phyloP scores from a whole-genome alignment of 2,797 vertebrate species.

The Harpagifer antarcticus region DNA sequence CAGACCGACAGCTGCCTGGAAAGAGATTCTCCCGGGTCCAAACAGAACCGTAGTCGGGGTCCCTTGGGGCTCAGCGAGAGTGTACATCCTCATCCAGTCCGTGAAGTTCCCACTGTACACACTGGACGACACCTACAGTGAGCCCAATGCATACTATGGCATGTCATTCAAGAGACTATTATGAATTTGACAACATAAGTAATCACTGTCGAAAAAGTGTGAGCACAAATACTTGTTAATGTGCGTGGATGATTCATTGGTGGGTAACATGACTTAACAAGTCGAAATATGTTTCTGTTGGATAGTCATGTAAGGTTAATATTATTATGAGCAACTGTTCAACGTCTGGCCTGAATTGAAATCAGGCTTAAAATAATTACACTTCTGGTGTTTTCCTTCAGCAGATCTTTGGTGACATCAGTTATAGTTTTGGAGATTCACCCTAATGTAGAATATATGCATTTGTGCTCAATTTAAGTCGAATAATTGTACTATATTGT shows the following conservation, averaged over 20 bases:
- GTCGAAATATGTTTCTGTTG: slow-evolving; percentile 74
- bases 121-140: slow-evolving; percentile 45
- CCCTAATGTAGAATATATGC: not conserved
- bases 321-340: slow-evolving; percentile 64
- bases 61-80: slow-evolving; percentile 46
- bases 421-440: slow-evolving; percentile 4
- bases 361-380: slow-evolving; percentile 41
- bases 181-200: slow-evolving; percentile 73
- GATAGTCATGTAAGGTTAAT: slow-evolving; percentile 60
- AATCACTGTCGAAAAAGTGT: slow-evolving; percentile 65
- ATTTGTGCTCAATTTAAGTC: slow-evolving; percentile 15
- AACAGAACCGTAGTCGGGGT: slow-evolving; percentile 50
- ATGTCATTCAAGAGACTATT: slow-evolving; percentile 56
- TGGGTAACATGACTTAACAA: slow-evolving; percentile 65
- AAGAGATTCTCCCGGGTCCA: slow-evolving; percentile 59
- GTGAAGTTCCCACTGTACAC: slow-evolving; percentile 31
- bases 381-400: slow-evolving; percentile 38
- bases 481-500: not conserved
- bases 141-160: slow-evolving; percentile 38
- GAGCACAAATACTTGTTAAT: slow-evolving; percentile 69
- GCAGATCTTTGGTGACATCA: slow-evolving; percentile 23
- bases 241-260: slow-evolving; percentile 72
- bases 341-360: slow-evolving; percentile 43
- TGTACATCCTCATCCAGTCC: slow-evolving; percentile 46
- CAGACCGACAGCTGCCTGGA: slow-evolving; percentile 74